A percentile compares a stretch with the other conserved stretches of the same genome.
phyloP scores from a whole-genome alignment of 2,888 invertebrate genomes.

The Anorthoa munda region DNA sequence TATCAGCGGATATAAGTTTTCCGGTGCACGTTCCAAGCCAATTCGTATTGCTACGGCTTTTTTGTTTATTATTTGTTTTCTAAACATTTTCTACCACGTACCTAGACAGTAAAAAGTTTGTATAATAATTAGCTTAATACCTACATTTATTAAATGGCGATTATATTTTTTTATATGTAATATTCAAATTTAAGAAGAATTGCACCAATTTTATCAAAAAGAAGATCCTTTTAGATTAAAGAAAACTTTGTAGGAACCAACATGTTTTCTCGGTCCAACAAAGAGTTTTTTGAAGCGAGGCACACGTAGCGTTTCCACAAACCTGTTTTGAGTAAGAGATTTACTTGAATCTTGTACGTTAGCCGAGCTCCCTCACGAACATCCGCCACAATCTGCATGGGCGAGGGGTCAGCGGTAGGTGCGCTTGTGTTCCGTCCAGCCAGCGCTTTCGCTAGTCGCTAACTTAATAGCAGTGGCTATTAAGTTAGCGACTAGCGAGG shows the following conservation, averaged over 20 bases:
- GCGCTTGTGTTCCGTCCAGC: constrained; percentile 67
- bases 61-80: constrained; percentile 59
- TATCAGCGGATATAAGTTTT: constrained; percentile 77
- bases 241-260: constrained; percentile 2
- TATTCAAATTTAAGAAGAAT: too few species aligned
- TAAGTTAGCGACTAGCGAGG: constrained; percentile 69
- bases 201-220: neutral
- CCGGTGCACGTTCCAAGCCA: constrained; percentile 75
- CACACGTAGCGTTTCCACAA: constrained; percentile 57
- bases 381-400: constrained; percentile 72
- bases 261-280: constrained; percentile 30
- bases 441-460: constrained; percentile 69
- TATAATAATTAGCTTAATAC: neutral
- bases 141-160: too few species aligned
- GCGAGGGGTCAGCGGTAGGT: constrained; percentile 6
- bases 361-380: constrained; percentile 67
- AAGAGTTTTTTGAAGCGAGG: constrained; percentile 39
- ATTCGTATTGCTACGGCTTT: constrained; percentile 70
- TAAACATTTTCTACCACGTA: constrained; percentile 23
- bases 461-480: too few species aligned
- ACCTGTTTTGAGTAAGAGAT: constrained; percentile 69
- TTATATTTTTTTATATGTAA: too few species aligned
- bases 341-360: constrained; percentile 71
- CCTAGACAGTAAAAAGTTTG: neutral
- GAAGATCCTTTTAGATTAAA: neutral